phyloP scores from a whole-genome alignment of 92 coral and sea anemone species.

The Porites cylindrica region DNA sequence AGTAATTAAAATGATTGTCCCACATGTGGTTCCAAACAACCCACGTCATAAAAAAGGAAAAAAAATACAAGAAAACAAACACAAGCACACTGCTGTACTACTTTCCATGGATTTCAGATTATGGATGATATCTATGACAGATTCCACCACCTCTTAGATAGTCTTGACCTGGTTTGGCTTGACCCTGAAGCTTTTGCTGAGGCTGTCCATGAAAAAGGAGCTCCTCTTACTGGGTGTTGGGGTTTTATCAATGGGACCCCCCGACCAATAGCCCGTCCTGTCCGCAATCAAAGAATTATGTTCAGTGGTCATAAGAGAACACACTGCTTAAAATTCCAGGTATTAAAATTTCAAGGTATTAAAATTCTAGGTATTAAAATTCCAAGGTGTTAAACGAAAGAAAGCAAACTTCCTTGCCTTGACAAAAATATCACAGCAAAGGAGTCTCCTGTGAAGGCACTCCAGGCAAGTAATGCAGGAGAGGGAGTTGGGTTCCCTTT shows the following conservation, averaged over 20 bases:
- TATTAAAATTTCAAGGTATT: too few relatives aligned
- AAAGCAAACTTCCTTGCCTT: conserved; percentile 42
- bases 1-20: conserved; percentile 48
- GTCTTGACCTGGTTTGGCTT: conserved; percentile 63
- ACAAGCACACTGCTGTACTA: conserved; percentile 33
- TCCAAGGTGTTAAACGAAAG: conserved; percentile 42
- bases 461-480: conserved; percentile 48
- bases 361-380: background rate
- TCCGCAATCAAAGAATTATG: conserved; percentile 42
- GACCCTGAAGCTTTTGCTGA: conserved; percentile 50
- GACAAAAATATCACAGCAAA: conserved; percentile 44
- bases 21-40: conserved; percentile 57
- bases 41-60: conserved; percentile 25
- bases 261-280: conserved; percentile 47
- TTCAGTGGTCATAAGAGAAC: background rate
- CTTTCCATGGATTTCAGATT: conserved; percentile 56
- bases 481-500: conserved; percentile 42
- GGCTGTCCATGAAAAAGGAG: conserved; percentile 55
- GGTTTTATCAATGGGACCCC: background rate
- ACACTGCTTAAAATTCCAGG: conserved; percentile 40
- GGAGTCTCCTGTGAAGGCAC: conserved; percentile 40
- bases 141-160: conserved; percentile 46
- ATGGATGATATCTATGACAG: conserved; percentile 65
- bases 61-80: conserved; percentile 1
- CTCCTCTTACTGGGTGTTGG: conserved; percentile 54